Base-by-base conservation (phyloP, 1,140 invertebrate species). In the Anastrepha ludens region DNA sequence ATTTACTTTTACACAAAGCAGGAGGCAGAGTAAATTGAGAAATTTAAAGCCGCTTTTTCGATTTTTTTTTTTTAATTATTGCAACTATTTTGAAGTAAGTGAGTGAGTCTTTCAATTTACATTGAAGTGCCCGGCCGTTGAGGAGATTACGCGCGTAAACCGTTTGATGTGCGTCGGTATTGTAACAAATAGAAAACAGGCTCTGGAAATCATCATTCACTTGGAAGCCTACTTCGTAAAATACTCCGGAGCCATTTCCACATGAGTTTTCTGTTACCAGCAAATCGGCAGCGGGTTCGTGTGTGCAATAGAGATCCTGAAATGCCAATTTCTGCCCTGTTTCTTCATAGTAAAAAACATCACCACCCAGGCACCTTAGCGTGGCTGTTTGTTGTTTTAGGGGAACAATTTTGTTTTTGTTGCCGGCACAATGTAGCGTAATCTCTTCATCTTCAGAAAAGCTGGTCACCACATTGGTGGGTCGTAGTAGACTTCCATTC, bases 151-250 rank as follows among this genome's bases (percentile, higher is more conserved):
- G 86, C 5, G 89, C 44, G 13, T 88, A 87, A 58, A 89, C 91
- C 90, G 92, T 92, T 89, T 65, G 55, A 89, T 89, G 70, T 93
- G 89, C 87, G 94, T 93, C 64, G 2, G 20, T 87, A 39, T 88
- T 41, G 39, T 88, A 88, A n/a, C 88, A 88, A 39, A 88, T 85
- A 29, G 74, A 55, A 64, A 88, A 87, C 1, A 62, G n/a, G 3
- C 50, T 62, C 3, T 44, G 62, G 50, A 88, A 88, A 47, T 67
- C 20, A n/a, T 65, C 59, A 2, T 87, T 20, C 1, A 65, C 50
- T 13, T 44, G 41, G 39, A 88, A 87, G 15, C 88, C 88, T 4
- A 70, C 86, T 64, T 88, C 65, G 58, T 59, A 55, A 17, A 88
- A 60, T 17, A 50, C n/a, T 62, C 87, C 87, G 2, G 50, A 11